Percentiles rank a stretch among this genome's conserved stretches.
Conservation (phyloP, 92 coral and sea anemone species). For the Micromussa lordhowensis region DNA sequence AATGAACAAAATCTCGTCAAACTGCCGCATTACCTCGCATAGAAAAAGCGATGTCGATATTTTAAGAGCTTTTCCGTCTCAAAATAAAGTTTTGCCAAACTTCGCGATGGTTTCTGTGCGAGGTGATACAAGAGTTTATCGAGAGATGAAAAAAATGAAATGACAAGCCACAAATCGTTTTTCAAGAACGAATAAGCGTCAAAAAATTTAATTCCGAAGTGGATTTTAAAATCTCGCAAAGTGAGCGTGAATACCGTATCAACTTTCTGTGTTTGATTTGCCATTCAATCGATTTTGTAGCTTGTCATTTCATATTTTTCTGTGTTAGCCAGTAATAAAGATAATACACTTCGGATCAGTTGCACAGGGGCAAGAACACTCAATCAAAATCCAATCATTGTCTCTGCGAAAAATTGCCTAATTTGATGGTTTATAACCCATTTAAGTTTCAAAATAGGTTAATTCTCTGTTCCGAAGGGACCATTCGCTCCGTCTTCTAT, state of each 20-base stretch:
- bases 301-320: conserved; percentile 1
- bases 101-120: not conserved
- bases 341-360: not conserved
- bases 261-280: not conserved
- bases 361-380: not conserved
- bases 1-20: not conserved
- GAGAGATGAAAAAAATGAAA: not conserved
- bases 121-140: not conserved
- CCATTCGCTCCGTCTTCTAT: not conserved
- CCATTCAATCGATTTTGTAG: not conserved
- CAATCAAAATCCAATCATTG: not conserved
- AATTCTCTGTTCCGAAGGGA: not conserved
- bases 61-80: not conserved
- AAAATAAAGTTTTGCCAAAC: not conserved
- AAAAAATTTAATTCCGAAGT: not conserved
- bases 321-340: not conserved
- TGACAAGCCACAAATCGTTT: not conserved
- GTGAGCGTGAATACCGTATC: not conserved
- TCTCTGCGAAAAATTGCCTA: not conserved
- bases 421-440: not conserved
- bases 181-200: not conserved
- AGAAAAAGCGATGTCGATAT: not conserved
- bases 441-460: not conserved
- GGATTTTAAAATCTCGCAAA: not conserved
- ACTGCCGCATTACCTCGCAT: not conserved